Conservation (phyloP, 2,888 invertebrate genomes). For the Subacronicta megacephala region DNA sequence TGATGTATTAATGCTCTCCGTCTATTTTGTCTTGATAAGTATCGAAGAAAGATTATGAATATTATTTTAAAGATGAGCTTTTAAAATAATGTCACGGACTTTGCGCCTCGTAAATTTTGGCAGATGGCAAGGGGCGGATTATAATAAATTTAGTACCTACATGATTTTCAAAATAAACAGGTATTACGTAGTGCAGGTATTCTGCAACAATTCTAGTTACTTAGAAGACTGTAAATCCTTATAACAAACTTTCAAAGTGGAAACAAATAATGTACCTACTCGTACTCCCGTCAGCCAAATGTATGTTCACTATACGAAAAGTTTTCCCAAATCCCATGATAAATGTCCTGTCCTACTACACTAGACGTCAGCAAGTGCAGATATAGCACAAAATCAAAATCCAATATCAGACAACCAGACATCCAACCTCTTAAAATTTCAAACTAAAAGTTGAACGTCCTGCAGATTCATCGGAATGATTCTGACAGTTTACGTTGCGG, state of each 20-base stretch:
- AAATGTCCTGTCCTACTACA: constrained; percentile 12
- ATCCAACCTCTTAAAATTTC: constrained; percentile 66
- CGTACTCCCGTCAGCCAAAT: no score
- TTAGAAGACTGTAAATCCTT: constrained; percentile 4
- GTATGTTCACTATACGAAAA: background rate
- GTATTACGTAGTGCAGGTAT: constrained; percentile 7
- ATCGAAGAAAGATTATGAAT: constrained; percentile 34
- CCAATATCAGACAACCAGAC: constrained; percentile 51
- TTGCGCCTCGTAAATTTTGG: constrained; percentile 35
- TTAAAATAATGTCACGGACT: constrained; percentile 26
- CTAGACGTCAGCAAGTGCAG: constrained; percentile 9
- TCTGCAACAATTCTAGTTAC: constrained; percentile 15
- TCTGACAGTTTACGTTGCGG: constrained; percentile 87
- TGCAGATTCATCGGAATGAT: constrained; percentile 79
- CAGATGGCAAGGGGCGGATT: constrained; percentile 27
- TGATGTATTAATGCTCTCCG: constrained; percentile 40
- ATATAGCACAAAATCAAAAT: constrained; percentile 20
- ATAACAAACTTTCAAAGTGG: background rate
- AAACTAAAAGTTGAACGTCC: constrained; percentile 86
- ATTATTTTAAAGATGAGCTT: constrained; percentile 30
- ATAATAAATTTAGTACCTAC: constrained; percentile 38
- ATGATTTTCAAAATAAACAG: constrained; percentile 28
- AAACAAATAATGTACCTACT: no score
- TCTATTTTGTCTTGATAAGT: constrained; percentile 35
- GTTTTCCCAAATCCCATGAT: background rate